phyloP scores from a whole-genome alignment of 2,797 vertebrate genomes.

The Gymnoscopelus braueri region DNA sequence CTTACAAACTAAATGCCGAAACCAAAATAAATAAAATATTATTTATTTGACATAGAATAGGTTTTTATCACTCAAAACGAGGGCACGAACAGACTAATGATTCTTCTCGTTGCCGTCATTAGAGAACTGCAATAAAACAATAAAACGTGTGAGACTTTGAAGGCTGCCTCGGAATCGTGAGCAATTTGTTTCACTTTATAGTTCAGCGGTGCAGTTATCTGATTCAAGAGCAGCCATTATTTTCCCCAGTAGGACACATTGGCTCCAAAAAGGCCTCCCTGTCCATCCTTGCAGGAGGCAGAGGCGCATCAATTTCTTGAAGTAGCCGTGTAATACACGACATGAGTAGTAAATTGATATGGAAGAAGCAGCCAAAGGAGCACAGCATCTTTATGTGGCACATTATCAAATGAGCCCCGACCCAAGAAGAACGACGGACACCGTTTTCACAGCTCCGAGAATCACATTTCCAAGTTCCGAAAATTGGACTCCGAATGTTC shows the following conservation, averaged over 20 bases:
- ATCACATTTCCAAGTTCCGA: background rate
- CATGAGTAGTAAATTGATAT: constrained; percentile 32
- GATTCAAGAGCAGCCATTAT: constrained; percentile 31
- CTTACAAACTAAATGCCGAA: too few relatives aligned
- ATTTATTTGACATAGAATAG: too few relatives aligned
- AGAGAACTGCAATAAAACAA: background rate
- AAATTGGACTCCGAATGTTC: constrained; percentile 17
- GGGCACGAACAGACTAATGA: background rate
- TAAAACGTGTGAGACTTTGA: constrained; percentile 1
- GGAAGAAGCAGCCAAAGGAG: constrained; percentile 8
- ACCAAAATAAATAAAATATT: too few relatives aligned
- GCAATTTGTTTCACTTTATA: constrained; percentile 14
- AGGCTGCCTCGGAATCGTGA: constrained; percentile 9
- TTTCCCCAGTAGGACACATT: constrained; percentile 13
- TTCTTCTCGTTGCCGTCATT: background rate
- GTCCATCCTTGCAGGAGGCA: constrained; percentile 34
- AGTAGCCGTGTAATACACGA: constrained; percentile 31
- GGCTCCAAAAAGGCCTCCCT: constrained; percentile 20
- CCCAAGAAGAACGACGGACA: constrained; percentile 11
- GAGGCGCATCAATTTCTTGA: constrained; percentile 31
- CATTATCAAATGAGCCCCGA: constrained; percentile 33
- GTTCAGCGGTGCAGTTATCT: constrained; percentile 9
- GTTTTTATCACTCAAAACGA: background rate
- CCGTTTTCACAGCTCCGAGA: constrained; percentile 18
- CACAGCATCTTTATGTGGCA: constrained; percentile 28